Conservation (phyloP, 2,113 vertebrate genomes). For the Xenopus tropicalis region DNA sequence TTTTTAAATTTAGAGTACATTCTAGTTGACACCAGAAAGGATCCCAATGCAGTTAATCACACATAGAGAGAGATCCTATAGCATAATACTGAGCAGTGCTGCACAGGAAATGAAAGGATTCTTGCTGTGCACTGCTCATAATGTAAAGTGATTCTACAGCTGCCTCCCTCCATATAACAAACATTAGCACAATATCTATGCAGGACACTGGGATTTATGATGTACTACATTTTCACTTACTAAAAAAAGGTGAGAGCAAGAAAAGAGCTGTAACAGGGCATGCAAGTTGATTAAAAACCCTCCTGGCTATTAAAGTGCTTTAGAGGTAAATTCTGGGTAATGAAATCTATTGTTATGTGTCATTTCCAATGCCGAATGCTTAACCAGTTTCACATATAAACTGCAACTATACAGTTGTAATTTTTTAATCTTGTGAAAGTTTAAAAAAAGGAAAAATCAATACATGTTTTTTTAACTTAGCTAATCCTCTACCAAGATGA, state of each 20-base stretch:
- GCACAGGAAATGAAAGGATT: slow-evolving; percentile 40
- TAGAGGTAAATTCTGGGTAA: slow-evolving; percentile 6
- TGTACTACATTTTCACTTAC: slow-evolving; percentile 16
- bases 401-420: too few species aligned
- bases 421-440: too few species aligned
- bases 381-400: too few species aligned
- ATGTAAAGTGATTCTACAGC: slow-evolving; percentile 39
- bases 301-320: not conserved
- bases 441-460: too few species aligned
- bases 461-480: too few species aligned
- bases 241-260: not conserved
- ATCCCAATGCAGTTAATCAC: slow-evolving; percentile 27
- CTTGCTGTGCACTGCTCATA: slow-evolving; percentile 24
- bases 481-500: too few species aligned
- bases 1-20: not conserved
- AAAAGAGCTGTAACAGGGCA: not conserved
- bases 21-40: slow-evolving; percentile 18
- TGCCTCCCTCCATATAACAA: slow-evolving; percentile 20
- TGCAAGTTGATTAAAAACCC: slow-evolving; percentile 6
- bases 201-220: slow-evolving; percentile 21
- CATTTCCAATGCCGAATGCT: slow-evolving; percentile 1
- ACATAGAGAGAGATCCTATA: not conserved
- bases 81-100: slow-evolving; percentile 8
- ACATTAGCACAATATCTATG: slow-evolving; percentile 23
- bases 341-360: not conserved